A percentile compares a stretch with the other conserved stretches of the same genome.
Evolutionary conservation across 1,140 invertebrate genomes (phyloP).

Genomic region (Drosophila nasuta): DNA sequence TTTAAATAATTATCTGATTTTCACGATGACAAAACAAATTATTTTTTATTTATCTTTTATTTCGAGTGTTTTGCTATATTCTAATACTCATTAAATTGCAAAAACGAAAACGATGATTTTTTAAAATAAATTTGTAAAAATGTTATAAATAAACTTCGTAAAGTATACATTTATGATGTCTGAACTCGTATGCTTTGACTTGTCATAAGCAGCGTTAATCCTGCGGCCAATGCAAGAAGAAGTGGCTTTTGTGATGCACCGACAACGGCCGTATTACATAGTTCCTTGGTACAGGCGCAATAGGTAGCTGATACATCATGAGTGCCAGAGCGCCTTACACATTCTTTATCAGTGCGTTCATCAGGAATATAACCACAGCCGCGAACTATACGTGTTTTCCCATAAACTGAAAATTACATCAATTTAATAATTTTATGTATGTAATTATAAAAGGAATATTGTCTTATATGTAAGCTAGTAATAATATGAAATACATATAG

Average conservation of each 20-base stretch:
- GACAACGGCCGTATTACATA: conserved; percentile 88
- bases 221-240: conserved; percentile 43
- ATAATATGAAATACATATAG: no score
- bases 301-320: conserved; percentile 90
- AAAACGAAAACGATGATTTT: conserved; percentile 8
- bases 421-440: neutral
- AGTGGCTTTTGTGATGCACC: conserved; percentile 46
- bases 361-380: conserved; percentile 91
- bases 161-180: conserved; percentile 64
- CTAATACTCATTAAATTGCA: conserved; percentile 25
- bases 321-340: conserved; percentile 89
- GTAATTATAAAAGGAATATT: no score
- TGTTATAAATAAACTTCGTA: conserved; percentile 37
- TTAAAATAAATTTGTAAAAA: conserved; percentile 23
- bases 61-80: conserved; percentile 12
- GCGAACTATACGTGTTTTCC: conserved; percentile 89
- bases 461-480: no score
- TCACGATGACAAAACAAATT: conserved; percentile 58
- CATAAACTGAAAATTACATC: conserved; percentile 87
- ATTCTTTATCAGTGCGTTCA: conserved; percentile 86
- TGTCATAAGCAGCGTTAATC: conserved; percentile 57
- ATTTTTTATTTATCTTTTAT: conserved; percentile 58
- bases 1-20: conserved; percentile 37
- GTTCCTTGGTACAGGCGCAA: conserved; percentile 90
- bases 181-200: conserved; percentile 67